Evolutionary conservation across 2,113 vertebrate genomes (phyloP), one percentile per base, ranked within the genome.

Genomic region (Malurus melanocephalus): DNA sequence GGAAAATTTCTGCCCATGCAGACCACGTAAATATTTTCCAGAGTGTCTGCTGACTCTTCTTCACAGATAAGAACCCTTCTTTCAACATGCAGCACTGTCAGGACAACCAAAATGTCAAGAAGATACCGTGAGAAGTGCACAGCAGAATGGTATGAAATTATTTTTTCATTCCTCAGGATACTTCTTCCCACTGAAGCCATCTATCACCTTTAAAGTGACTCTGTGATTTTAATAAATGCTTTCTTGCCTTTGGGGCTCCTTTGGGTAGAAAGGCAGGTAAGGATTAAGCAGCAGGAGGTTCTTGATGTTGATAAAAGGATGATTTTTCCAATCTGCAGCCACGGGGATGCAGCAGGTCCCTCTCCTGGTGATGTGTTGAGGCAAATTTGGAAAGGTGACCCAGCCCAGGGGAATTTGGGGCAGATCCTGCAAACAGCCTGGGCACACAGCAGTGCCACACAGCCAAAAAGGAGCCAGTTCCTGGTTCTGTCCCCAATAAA

Each of bases 401-500:
- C 55, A 28, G 9, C 11, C 35, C 62, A 22, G 4, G 28, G 62
- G 43, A 26, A 27, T 43, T 27, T 48, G 0, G 4, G 33, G 21
- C 82, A 80, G 67, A 33, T 11, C 4, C 43, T 81, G 59, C 73
- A 86, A 46, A 57, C 0, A 72, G n/a, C 40, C 68, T 69, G 73
- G 88, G 49, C 45, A 28, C 65, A 13, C 6, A 40, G 17, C 59
- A 68, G 62, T 5, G 74, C 75, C 49, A 60, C 21, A 16, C 21
- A 46, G 94, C 78, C 89, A 92, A 64, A 16, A 80, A 79, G 88
- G 32, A 90, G 90, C 64, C 42, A 84, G 30, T 73, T 28, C 66
- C 69, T 68, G 71, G 80, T 32, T n/a, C 87, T 88, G 80, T 43
- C 95, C 92, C 86, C 90, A 48, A 79, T 66, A 32, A 55, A 87